Conservation (phyloP, 1,140 invertebrate species). For the Ectropis grisescens region DNA sequence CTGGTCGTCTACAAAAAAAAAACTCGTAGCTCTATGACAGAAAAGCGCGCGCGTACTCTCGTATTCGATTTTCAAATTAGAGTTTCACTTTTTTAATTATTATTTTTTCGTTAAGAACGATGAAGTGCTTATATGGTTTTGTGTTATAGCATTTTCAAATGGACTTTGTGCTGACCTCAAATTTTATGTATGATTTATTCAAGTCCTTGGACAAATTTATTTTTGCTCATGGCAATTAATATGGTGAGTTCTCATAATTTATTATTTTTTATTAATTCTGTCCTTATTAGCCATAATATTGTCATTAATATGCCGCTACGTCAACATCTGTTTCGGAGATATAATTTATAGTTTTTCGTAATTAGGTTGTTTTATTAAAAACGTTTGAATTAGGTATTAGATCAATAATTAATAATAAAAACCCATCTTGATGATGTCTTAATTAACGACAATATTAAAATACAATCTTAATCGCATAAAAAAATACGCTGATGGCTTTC, state of each 20-base stretch:
- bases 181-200: conserved; percentile 68
- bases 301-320: no score
- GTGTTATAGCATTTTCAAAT: conserved; percentile 38
- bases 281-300: no score
- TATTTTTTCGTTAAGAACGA: neutral
- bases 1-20: conserved; percentile 14
- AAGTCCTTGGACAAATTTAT: conserved; percentile 57
- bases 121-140: conserved; percentile 5
- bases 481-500: no score
- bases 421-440: no score
- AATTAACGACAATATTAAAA: no score
- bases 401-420: no score
- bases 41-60: neutral
- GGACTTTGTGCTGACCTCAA: conserved; percentile 47
- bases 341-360: no score
- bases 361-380: no score
- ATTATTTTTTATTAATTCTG: no score
- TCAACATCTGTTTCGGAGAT: no score
- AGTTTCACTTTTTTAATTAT: neutral
- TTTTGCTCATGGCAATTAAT: conserved; percentile 64
- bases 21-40: neutral
- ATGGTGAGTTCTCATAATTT: conserved; percentile 40
- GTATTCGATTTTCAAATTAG: neutral
- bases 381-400: no score
- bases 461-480: no score